Conservation (phyloP, 2,113 vertebrate species). For the Conger conger region DNA sequence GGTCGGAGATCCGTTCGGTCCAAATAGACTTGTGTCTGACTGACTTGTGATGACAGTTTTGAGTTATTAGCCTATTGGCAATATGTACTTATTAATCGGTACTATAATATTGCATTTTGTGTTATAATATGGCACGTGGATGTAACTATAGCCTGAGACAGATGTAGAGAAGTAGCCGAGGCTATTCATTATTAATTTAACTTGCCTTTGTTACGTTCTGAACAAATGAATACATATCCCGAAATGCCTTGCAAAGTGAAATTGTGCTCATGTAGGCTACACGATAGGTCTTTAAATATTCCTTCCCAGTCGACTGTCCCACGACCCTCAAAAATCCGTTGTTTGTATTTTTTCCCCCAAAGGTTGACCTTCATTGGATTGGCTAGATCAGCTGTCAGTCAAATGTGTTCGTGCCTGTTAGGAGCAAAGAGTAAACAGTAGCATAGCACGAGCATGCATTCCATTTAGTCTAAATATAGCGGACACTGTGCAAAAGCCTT, state of each 20-base stretch:
- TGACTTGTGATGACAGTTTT: not conserved
- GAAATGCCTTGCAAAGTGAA: conserved; percentile 6
- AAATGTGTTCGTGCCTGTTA: conserved; percentile 55
- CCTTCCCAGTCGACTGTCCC: not conserved
- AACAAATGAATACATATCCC: conserved; percentile 23
- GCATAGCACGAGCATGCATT: conserved; percentile 47
- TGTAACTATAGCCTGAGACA: too few species aligned
- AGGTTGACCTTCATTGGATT: conserved; percentile 54
- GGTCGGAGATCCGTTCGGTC: not conserved
- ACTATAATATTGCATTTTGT: not conserved
- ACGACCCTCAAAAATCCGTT: not conserved
- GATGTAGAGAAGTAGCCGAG: too few species aligned
- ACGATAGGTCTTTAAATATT: conserved; percentile 4
- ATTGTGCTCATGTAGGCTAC: conserved; percentile 1
- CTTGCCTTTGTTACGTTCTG: not conserved
- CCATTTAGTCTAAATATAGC: conserved; percentile 23
- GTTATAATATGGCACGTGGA: too few species aligned
- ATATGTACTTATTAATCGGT: not conserved
- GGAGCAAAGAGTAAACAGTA: conserved; percentile 70
- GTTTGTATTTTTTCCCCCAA: conserved; percentile 10
- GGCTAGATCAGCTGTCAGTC: conserved; percentile 61
- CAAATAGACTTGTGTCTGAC: not conserved
- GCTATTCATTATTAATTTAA: too few species aligned
- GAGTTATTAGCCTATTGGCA: not conserved
- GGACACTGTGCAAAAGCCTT: not conserved